Percentiles rank a stretch among this genome's conserved stretches.
phyloP scores from a whole-genome alignment of 2,888 invertebrate genomes.

The Rhorus exstirpatorius region DNA sequence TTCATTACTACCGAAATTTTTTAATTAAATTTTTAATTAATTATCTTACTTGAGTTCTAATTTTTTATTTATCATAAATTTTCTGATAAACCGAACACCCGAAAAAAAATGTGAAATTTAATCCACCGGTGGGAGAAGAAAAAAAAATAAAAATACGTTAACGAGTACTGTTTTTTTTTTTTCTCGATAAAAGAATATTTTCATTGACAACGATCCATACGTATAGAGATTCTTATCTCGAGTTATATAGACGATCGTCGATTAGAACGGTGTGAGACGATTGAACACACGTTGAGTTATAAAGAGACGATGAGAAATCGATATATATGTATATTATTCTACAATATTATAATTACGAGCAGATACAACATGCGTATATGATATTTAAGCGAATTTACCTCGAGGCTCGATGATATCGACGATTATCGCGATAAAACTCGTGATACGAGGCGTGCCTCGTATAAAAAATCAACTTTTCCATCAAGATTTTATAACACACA shows the following conservation, averaged over 20 bases:
- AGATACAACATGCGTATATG: constrained; percentile 1
- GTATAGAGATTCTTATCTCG: constrained; percentile 40
- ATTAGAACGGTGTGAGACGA: constrained; percentile 63
- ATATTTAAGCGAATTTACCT: constrained; percentile 58
- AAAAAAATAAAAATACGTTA: constrained; percentile 7
- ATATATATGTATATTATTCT: constrained; percentile 62
- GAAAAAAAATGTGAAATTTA: background rate
- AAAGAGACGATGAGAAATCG: constrained; percentile 50
- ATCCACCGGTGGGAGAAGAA: background rate
- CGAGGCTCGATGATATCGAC: constrained; percentile 66
- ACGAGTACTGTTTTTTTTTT: constrained; percentile 11
- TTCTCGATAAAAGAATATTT: background rate
- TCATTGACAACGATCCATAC: background rate
- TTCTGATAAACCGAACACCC: background rate
- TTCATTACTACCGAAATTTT: no score
- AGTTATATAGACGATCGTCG: constrained; percentile 43
- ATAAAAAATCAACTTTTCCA: constrained; percentile 64
- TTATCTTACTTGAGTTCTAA: no score
- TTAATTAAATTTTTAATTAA: no score
- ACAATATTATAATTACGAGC: constrained; percentile 53
- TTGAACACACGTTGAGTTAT: constrained; percentile 56
- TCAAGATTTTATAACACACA: constrained; percentile 43
- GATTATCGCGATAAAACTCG: constrained; percentile 70
- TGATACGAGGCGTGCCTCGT: constrained; percentile 71
- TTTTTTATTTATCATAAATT: no score